Conservation (phyloP, 1,140 invertebrate species). For the Sminthurides bifidus region DNA sequence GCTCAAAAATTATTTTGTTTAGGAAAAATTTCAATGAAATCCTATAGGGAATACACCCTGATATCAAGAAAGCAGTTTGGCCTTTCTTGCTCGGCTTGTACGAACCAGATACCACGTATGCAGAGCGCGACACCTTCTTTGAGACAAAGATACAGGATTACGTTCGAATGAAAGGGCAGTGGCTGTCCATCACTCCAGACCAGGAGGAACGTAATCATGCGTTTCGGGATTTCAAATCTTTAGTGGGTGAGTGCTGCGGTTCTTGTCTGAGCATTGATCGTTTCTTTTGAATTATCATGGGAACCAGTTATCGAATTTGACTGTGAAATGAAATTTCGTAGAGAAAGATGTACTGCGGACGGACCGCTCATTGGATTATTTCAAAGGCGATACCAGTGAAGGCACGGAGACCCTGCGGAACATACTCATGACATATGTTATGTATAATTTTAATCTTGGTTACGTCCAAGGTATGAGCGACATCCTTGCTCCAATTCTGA, state of each 20-base stretch:
- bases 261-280: neutral
- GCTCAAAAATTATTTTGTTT: slow-evolving; percentile 10
- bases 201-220: slow-evolving; percentile 83
- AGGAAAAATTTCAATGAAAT: slow-evolving; percentile 5
- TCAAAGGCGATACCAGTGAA: slow-evolving; percentile 77
- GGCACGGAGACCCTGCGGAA: slow-evolving; percentile 68
- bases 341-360: slow-evolving; percentile 97
- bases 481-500: slow-evolving; percentile 81
- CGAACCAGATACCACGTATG: slow-evolving; percentile 64
- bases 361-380: slow-evolving; percentile 83
- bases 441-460: slow-evolving; percentile 98
- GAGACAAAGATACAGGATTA: slow-evolving; percentile 74
- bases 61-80: slow-evolving; percentile 77
- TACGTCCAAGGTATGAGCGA: slow-evolving; percentile 97
- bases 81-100: slow-evolving; percentile 84
- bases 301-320: too few species aligned
- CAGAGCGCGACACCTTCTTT: slow-evolving; percentile 53
- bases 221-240: slow-evolving; percentile 79
- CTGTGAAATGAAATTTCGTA: too few species aligned
- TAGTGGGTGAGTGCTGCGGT: slow-evolving; percentile 55
- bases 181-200: slow-evolving; percentile 72
- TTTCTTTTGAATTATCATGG: neutral
- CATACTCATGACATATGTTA: slow-evolving; percentile 97
- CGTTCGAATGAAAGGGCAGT: slow-evolving; percentile 91
- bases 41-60: slow-evolving; percentile 51